Base-by-base conservation (phyloP, 2,888 invertebrate genomes). In the Lydus trimaculatus region DNA sequence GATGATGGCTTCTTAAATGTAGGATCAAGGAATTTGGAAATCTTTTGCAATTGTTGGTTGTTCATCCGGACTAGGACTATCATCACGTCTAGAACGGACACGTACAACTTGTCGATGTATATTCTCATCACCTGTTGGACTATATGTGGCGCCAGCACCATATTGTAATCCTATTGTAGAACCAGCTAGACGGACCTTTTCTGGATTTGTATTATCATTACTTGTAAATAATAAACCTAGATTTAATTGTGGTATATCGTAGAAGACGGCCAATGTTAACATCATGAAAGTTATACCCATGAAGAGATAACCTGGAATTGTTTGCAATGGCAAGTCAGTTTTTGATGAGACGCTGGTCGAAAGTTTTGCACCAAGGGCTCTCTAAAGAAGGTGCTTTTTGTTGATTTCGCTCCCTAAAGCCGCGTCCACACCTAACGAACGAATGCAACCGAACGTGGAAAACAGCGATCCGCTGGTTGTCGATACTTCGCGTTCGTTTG, bases 191-290 rank as follows among this genome's bases (percentile, higher is more conserved):
- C 90, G 87, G 81, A 91, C 88, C 83, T 92, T 92, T 83, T 92
- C 92, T 0, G 91, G 90, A 79, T 91, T 91, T 36, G 83, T 82
- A 28, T 84, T 87, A 8, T 79, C 79, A 23, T 76, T 71, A 25
- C 62, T 79, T 69, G 93, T 91, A 84, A 95, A 94, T 58, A 94
- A 89, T 70, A 91, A 88, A 74, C 94, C 93, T 68, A 96, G 86
- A 85, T 96, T 95, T 77, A 96, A 87, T 86, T 96, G 94, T 5
- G 96, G 96, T 76, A 96, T 94, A 84, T 95, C 95, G 86, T 95
- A 95, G 86, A 95, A 92, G 31, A 95, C 92, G 1, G 94, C 93
- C 80, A 96, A 86, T 15, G 92, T 90, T 76, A 95, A 87, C 94
- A 96, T 94, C 88, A 95, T 90, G 85, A 92, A 92, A 20, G 94